Evolutionary conservation across 2,888 invertebrate species (phyloP).

Genomic region (Drosophila macrothrix): DNA sequence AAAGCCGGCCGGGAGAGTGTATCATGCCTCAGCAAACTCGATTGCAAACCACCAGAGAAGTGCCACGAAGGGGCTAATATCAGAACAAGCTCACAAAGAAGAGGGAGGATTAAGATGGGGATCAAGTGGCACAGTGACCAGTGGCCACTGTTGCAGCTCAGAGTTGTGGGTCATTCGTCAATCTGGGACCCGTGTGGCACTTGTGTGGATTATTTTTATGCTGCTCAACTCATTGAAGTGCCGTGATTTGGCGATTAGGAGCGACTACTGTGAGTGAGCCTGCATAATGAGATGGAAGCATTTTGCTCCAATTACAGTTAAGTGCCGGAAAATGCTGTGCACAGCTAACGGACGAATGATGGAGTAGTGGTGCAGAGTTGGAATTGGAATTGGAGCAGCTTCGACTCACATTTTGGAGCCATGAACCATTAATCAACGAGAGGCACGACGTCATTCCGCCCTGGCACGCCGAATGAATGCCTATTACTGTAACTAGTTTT

Average conservation of each 20-base stretch:
- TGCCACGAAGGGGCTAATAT: not conserved
- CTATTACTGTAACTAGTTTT: constrained; percentile 60
- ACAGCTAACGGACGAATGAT: constrained; percentile 57
- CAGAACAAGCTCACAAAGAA: not conserved
- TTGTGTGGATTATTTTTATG: constrained; percentile 60
- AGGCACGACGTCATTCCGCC: constrained; percentile 65
- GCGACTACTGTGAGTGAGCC: constrained; percentile 16
- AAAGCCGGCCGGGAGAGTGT: constrained; percentile 12
- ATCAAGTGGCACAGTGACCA: constrained; percentile 29
- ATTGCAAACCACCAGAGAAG: constrained; percentile 37
- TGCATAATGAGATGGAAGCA: constrained; percentile 75
- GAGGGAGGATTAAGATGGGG: no score
- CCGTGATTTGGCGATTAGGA: constrained; percentile 67
- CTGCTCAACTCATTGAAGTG: constrained; percentile 77
- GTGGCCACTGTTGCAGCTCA: constrained; percentile 26
- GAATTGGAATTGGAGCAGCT: constrained; percentile 30
- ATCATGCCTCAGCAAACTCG: constrained; percentile 27
- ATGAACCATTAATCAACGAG: constrained; percentile 72
- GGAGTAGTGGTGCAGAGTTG: constrained; percentile 36
- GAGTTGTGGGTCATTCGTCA: constrained; percentile 50
- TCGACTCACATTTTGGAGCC: constrained; percentile 39
- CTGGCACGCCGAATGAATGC: constrained; percentile 71
- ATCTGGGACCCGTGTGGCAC: constrained; percentile 31
- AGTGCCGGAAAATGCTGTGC: constrained; percentile 77
- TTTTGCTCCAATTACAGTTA: constrained; percentile 74